These are phyloP conservation scores for Istiophorus platypterus DNA, from an alignment of 2,113 vertebrate genomes.

Conservation along the genomic window DNA sequence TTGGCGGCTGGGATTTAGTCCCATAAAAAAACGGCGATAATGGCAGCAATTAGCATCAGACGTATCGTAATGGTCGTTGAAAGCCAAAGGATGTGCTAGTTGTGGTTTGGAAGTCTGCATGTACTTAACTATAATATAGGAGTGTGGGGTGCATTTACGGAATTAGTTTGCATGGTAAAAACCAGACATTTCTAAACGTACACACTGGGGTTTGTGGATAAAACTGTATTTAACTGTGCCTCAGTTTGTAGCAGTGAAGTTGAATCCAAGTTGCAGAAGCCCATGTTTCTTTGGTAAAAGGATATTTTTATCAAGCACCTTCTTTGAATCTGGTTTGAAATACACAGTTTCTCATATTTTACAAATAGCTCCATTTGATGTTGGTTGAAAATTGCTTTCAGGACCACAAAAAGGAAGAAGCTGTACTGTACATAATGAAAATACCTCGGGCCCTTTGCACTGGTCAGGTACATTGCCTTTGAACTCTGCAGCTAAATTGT, in stretches of 20 bases:
- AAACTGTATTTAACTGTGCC: constrained; percentile 19
- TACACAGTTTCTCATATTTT: not conserved
- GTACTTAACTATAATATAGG: constrained; percentile 26
- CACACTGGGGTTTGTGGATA: constrained; percentile 29
- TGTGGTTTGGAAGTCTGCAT: constrained; percentile 38
- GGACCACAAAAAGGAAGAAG: not conserved
- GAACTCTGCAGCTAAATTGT: constrained; percentile 11
- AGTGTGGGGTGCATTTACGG: constrained; percentile 39
- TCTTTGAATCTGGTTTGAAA: constrained; percentile 10
- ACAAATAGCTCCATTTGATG: constrained; percentile 25
- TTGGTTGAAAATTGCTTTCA: constrained; percentile 19
- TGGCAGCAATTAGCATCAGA: constrained; percentile 63
- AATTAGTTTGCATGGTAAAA: constrained; percentile 64
- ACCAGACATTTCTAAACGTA: constrained; percentile 45
- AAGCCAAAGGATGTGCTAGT: constrained; percentile 24
- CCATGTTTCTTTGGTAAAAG: not conserved
- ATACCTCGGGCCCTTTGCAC: constrained; percentile 10
- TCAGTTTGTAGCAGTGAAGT: constrained; percentile 34
- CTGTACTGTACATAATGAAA: not conserved
- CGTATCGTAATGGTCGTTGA: constrained; percentile 46
- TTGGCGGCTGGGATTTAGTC: constrained; percentile 62
- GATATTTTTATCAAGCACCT: constrained; percentile 25
- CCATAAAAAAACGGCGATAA: constrained; percentile 55
- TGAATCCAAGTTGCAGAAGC: constrained; percentile 24
- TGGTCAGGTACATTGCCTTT: constrained; percentile 17